These are phyloP conservation scores for Belonocnema kinseyi DNA, from an alignment of 1,140 invertebrate genomes.

Conservation along the genomic window DNA sequence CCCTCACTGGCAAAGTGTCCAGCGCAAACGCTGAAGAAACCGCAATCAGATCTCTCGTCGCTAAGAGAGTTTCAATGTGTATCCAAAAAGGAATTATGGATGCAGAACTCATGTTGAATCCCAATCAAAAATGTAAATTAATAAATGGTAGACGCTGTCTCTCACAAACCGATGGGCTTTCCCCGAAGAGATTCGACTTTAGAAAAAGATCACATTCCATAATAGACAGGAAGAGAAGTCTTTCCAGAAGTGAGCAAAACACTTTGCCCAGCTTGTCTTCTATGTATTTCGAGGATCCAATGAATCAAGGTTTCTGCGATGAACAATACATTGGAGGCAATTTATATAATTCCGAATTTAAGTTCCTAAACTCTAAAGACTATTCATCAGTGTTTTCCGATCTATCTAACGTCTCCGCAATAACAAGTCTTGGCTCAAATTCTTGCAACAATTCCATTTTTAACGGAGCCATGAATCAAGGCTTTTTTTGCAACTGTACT, in stretches of 20 bases:
- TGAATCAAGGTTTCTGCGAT: slow-evolving; percentile 47
- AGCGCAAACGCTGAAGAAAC: slow-evolving; percentile 36
- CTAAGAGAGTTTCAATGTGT: slow-evolving; percentile 32
- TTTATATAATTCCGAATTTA: slow-evolving; percentile 7
- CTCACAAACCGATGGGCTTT: slow-evolving; percentile 50
- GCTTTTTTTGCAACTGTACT: slow-evolving; percentile 52
- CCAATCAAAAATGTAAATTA: background rate
- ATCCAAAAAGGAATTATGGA: slow-evolving; percentile 36
- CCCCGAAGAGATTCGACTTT: slow-evolving; percentile 36
- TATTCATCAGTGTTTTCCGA: slow-evolving; percentile 44
- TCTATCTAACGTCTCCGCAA: slow-evolving; percentile 45
- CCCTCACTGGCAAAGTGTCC: slow-evolving; percentile 48
- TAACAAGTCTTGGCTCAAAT: slow-evolving; percentile 28
- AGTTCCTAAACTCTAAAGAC: background rate
- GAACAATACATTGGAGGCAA: slow-evolving; percentile 37
- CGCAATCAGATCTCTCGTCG: slow-evolving; percentile 31
- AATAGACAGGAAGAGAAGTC: slow-evolving; percentile 44
- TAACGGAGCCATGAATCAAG: slow-evolving; percentile 54
- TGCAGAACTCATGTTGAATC: slow-evolving; percentile 1
- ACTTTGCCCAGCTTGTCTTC: slow-evolving; percentile 38
- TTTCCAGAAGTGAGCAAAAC: slow-evolving; percentile 25
- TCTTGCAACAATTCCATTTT: slow-evolving; percentile 41
- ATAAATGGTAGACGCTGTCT: slow-evolving; percentile 49
- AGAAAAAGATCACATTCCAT: slow-evolving; percentile 41
- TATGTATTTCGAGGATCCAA: slow-evolving; percentile 45